Conservation (phyloP, 2,888 invertebrate species). For the Atrina japonica region DNA sequence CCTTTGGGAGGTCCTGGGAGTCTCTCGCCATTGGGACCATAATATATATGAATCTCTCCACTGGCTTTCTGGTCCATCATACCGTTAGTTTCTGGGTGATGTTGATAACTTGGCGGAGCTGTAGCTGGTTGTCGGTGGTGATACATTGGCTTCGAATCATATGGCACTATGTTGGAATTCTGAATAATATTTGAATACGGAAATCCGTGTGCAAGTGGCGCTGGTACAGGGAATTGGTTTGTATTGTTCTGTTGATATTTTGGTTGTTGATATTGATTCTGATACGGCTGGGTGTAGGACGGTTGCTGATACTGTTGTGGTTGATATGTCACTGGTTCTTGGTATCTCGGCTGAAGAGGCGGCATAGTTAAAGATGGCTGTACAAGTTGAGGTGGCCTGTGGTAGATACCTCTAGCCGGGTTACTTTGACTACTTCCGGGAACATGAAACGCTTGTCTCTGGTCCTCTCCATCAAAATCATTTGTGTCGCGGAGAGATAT, state of each 20-base stretch:
- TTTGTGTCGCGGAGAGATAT: constrained; percentile 2
- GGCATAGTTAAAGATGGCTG: constrained; percentile 14
- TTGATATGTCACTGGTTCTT: not conserved
- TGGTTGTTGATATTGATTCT: constrained; percentile 2
- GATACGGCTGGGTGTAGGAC: no score
- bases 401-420: not conserved
- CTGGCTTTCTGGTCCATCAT: not conserved
- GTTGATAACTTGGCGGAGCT: not conserved
- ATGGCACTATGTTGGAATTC: constrained; percentile 21
- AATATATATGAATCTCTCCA: constrained; percentile 44
- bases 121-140: constrained; percentile 5
- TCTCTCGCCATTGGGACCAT: constrained; percentile 57
- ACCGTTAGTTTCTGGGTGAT: not conserved
- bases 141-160: not conserved
- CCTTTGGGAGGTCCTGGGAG: constrained; percentile 49
- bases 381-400: constrained; percentile 2
- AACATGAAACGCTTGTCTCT: not conserved
- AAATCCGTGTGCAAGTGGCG: not conserved
- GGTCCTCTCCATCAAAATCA: not conserved
- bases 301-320: not conserved
- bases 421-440: not conserved
- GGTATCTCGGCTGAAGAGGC: not conserved
- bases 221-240: not conserved
- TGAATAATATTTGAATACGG: constrained; percentile 14
- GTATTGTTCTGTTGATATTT: constrained; percentile 4